Conservation (phyloP, 1,140 invertebrate genomes). For the Phymorhynchus buccinoides region DNA sequence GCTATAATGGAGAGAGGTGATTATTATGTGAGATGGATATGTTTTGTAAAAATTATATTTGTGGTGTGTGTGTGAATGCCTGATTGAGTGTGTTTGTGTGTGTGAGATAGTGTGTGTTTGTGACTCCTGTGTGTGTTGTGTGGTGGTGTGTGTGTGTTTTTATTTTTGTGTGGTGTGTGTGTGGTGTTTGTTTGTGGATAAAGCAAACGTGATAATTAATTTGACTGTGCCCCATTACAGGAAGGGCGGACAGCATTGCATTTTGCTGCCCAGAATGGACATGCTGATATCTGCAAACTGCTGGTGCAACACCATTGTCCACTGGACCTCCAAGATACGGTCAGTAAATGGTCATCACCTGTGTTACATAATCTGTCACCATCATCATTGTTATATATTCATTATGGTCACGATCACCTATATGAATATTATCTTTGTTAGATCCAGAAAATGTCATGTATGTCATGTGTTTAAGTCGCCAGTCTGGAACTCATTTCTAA, state of each 20-base stretch:
- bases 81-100: not conserved
- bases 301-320: slow-evolving; percentile 88
- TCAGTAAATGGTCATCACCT: slow-evolving; percentile 73
- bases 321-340: slow-evolving; percentile 92
- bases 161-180: too few relatives aligned
- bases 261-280: slow-evolving; percentile 89
- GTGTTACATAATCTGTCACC: not conserved
- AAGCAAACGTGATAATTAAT: not conserved
- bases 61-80: not conserved
- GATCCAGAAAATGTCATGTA: too few relatives aligned
- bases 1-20: too few relatives aligned
- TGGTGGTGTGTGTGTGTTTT: not conserved
- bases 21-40: too few relatives aligned
- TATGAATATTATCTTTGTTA: not conserved
- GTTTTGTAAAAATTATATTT: not conserved
- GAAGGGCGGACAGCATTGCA: slow-evolving; percentile 95
- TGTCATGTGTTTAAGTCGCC: too few relatives aligned
- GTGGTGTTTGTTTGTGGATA: not conserved
- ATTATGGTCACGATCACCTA: not conserved
- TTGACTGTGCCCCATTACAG: slow-evolving; percentile 65
- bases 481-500: too few relatives aligned
- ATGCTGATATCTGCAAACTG: slow-evolving; percentile 94
- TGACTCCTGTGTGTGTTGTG: not conserved
- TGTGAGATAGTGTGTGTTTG: not conserved
- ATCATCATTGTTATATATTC: not conserved